phyloP scores from a whole-genome alignment of 2,888 invertebrate genomes.

The Fragum fragum region DNA sequence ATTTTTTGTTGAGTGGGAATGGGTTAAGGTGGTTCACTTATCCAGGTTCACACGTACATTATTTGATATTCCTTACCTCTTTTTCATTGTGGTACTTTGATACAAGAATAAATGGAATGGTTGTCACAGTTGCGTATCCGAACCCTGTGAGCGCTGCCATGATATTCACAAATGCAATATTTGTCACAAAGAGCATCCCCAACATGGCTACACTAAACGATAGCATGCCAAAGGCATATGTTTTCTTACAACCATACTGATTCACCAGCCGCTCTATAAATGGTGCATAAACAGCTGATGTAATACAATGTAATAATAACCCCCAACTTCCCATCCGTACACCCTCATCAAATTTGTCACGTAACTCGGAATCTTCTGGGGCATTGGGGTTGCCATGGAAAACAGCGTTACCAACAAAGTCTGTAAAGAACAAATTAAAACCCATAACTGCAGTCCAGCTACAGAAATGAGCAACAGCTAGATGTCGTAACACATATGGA shows the following conservation, averaged over 20 bases:
- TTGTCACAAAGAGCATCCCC: conserved; percentile 94
- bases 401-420: conserved; percentile 97
- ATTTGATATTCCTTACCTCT: conserved; percentile 94
- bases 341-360: conserved; percentile 93
- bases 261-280: conserved; percentile 95
- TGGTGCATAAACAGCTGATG: conserved; percentile 91
- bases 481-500: conserved; percentile 94
- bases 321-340: conserved; percentile 99
- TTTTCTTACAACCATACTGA: conserved; percentile 87
- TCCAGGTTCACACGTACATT: too few species aligned
- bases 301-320: conserved; percentile 96
- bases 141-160: conserved; percentile 96
- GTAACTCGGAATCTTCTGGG: conserved; percentile 82
- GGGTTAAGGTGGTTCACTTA: too few species aligned
- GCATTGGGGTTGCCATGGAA: conserved; percentile 93
- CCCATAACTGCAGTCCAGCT: conserved; percentile 99
- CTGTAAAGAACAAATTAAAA: conserved; percentile 98
- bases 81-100: conserved; percentile 98
- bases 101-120: conserved; percentile 97
- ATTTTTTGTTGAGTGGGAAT: too few species aligned
- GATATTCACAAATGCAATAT: conserved; percentile 93
- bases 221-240: conserved; percentile 84
- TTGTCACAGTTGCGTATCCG: conserved; percentile 98
- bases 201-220: conserved; percentile 92
- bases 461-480: conserved; percentile 97